phyloP scores from a whole-genome alignment of 2,888 invertebrate species.

The Gnatocerus cornutus region DNA sequence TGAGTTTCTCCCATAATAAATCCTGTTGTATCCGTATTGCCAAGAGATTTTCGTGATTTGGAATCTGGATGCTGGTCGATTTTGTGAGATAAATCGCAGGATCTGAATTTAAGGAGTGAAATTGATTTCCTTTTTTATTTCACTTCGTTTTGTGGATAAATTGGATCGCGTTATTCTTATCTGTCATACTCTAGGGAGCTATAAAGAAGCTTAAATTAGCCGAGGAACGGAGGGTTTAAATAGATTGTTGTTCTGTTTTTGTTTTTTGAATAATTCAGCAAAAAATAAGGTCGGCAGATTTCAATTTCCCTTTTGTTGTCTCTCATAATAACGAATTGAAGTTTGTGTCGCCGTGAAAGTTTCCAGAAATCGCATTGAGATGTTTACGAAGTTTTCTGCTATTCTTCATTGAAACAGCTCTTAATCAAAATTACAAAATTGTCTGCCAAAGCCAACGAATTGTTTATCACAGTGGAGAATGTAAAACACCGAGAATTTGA shows the following conservation, averaged over 20 bases:
- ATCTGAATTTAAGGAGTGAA: conserved; percentile 13
- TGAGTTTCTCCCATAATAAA: conserved; percentile 7
- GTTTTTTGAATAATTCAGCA: conserved; percentile 20
- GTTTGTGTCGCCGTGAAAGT: conserved; percentile 12
- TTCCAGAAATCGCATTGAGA: too few relatives aligned
- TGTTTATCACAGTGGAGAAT: too few relatives aligned
- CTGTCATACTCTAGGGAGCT: conserved; percentile 3
- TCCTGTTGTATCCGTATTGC: conserved; percentile 10
- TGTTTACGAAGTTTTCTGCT: too few relatives aligned
- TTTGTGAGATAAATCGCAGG: conserved; percentile 6
- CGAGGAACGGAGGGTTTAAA: conserved; percentile 11
- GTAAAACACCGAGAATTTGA: too few relatives aligned
- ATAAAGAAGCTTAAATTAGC: conserved; percentile 13
- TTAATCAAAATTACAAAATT: too few relatives aligned
- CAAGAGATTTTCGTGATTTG: conserved; percentile 8
- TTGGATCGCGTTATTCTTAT: conserved; percentile 3
- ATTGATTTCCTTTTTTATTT: conserved; percentile 9
- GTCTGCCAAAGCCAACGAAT: too few relatives aligned
- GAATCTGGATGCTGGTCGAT: background rate
- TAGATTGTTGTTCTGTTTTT: conserved; percentile 20
- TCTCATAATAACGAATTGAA: conserved; percentile 28
- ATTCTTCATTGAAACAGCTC: too few relatives aligned
- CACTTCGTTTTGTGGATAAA: background rate
- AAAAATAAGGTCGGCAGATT: conserved; percentile 2
- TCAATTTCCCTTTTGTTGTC: conserved; percentile 12